phyloP scores from a whole-genome alignment of 2,113 vertebrate genomes.

The Toxotes jaculatrix region DNA sequence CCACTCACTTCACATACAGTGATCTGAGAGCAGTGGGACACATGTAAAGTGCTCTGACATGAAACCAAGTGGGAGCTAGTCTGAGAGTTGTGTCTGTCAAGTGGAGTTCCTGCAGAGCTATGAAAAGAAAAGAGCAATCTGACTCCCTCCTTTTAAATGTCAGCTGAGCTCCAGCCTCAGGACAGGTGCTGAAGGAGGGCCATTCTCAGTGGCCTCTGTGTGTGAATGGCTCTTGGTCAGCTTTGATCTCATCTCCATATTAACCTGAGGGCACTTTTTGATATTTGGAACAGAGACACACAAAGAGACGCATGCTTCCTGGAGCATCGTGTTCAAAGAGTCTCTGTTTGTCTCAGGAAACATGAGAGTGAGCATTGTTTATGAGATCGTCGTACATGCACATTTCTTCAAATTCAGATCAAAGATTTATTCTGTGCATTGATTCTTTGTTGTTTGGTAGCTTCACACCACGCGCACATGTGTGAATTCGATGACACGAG shows the following conservation, averaged over 20 bases:
- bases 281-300: slow-evolving; percentile 65
- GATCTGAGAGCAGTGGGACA: slow-evolving; percentile 10
- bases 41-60: slow-evolving; percentile 29
- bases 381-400: not conserved
- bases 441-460: not conserved
- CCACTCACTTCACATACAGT: not conserved
- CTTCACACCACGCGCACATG: no score
- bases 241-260: slow-evolving; percentile 74
- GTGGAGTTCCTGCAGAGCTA: slow-evolving; percentile 41
- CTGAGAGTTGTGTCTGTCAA: slow-evolving; percentile 53
- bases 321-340: slow-evolving; percentile 39
- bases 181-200: slow-evolving; percentile 53
- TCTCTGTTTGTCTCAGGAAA: slow-evolving; percentile 29
- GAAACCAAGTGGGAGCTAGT: slow-evolving; percentile 50
- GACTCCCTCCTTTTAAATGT: slow-evolving; percentile 63
- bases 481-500: no score
- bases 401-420: not conserved
- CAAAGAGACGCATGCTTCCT: slow-evolving; percentile 7
- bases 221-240: slow-evolving; percentile 57
- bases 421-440: not conserved
- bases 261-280: slow-evolving; percentile 65
- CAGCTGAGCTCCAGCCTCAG: slow-evolving; percentile 62
- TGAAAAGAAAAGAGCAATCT: slow-evolving; percentile 41
- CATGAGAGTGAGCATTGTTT: not conserved
- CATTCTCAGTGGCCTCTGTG: slow-evolving; percentile 45